phyloP scores from a whole-genome alignment of 2,888 invertebrate genomes.

The Dexiosoma caninum region DNA sequence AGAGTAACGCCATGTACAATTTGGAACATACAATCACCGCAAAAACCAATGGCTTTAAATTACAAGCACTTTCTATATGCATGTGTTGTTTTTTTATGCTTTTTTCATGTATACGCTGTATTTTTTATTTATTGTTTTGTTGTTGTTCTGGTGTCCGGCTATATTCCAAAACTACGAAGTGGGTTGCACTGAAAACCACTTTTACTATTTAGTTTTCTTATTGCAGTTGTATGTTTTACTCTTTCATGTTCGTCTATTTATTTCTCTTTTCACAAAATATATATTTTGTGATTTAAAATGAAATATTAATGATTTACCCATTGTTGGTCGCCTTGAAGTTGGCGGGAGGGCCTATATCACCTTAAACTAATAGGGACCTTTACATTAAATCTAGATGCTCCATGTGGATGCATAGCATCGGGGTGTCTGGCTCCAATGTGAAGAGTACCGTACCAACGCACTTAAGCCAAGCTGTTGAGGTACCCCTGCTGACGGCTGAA shows the following conservation, averaged over 20 bases:
- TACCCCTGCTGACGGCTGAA: too few relatives aligned
- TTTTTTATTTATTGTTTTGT: neutral
- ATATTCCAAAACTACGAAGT: conserved; percentile 37
- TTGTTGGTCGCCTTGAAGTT: too few relatives aligned
- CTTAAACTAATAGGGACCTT: too few relatives aligned
- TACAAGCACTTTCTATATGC: conserved; percentile 35
- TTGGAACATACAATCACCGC: conserved; percentile 51
- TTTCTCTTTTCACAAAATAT: too few relatives aligned
- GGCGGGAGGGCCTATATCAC: too few relatives aligned
- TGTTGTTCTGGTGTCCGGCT: neutral
- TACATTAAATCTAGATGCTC: too few relatives aligned
- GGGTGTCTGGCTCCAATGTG: too few relatives aligned
- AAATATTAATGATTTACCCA: too few relatives aligned
- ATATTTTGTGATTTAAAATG: too few relatives aligned
- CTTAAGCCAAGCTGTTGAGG: too few relatives aligned
- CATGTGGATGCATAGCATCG: too few relatives aligned
- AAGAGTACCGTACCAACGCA: too few relatives aligned
- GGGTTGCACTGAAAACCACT: conserved; percentile 40
- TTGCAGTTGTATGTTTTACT: conserved; percentile 21
- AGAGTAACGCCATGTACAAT: conserved; percentile 47
- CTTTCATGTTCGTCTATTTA: neutral
- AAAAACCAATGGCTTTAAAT: conserved; percentile 63
- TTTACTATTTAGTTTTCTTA: conserved; percentile 43
- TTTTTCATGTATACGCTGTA: conserved; percentile 5
- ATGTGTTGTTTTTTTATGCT: conserved; percentile 26